A percentile compares a stretch with the other conserved stretches of the same genome.
phyloP scores from a whole-genome alignment of 2,113 vertebrate species.

The Aleadryas rufinucha region DNA sequence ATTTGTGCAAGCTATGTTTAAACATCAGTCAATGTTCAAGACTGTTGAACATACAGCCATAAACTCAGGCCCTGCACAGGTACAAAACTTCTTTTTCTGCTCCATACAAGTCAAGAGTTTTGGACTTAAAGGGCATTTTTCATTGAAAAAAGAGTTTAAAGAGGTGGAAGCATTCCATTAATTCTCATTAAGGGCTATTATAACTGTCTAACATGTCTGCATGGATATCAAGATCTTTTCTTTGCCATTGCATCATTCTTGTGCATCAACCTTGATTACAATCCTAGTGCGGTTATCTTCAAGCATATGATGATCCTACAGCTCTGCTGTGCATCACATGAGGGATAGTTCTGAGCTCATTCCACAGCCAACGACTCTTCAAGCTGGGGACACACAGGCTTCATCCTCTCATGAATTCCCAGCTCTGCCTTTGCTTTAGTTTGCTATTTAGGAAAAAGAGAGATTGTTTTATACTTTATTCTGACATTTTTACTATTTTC shows the following conservation, averaged over 20 bases:
- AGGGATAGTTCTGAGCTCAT: background rate
- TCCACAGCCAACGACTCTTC: background rate
- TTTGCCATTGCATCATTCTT: background rate
- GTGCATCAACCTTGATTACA: background rate
- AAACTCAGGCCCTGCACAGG: background rate
- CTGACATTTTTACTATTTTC: background rate
- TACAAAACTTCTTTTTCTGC: background rate
- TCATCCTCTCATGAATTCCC: background rate
- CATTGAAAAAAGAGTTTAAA: background rate
- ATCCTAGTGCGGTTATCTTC: background rate
- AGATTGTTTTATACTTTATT: background rate
- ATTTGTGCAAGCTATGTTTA: background rate
- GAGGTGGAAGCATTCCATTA: background rate
- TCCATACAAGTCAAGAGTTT: background rate
- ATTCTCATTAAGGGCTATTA: background rate
- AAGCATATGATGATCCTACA: background rate
- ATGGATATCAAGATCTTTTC: background rate
- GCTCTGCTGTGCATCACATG: background rate
- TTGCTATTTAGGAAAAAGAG: background rate
- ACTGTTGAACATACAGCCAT: background rate
- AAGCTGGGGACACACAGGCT: background rate
- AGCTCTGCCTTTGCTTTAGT: background rate
- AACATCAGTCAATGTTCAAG: background rate
- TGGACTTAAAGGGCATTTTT: background rate
- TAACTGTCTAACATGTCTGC: background rate